Percentiles rank a stretch among this genome's conserved stretches.
Conservation (phyloP, 2,113 vertebrate genomes). For the Etheostoma spectabile region DNA sequence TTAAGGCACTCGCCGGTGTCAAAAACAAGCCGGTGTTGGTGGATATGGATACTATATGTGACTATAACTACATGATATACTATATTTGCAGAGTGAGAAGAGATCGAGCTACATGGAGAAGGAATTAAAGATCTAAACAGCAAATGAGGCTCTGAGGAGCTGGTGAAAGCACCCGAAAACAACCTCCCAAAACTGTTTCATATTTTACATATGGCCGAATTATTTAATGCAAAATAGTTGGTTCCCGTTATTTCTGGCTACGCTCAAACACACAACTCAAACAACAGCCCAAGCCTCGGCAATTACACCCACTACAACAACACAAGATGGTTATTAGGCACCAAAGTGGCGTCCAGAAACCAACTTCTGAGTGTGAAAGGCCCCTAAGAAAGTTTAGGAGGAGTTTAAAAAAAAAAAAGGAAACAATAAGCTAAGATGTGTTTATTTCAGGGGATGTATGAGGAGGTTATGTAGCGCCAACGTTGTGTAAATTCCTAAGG, state of each 20-base stretch:
- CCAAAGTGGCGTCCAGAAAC: constrained; percentile 17
- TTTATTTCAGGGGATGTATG: constrained; percentile 28
- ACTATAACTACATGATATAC: not conserved
- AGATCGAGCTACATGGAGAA: constrained; percentile 4
- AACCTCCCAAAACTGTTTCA: constrained; percentile 40
- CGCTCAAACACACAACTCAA: constrained; percentile 12
- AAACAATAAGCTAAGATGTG: not conserved
- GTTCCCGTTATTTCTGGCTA: not conserved
- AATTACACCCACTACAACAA: constrained; percentile 4
- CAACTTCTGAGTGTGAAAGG: not conserved
- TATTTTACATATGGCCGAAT: constrained; percentile 48
- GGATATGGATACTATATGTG: too few species aligned
- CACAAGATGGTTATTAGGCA: constrained; percentile 39
- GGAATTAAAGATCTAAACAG: not conserved
- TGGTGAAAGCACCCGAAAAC: not conserved
- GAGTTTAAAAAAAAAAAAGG: too few species aligned
- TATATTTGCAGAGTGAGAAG: constrained; percentile 7
- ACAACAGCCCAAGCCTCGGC: not conserved
- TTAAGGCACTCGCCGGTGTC: constrained; percentile 78
- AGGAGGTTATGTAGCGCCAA: constrained; percentile 17
- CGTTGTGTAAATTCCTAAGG: too few species aligned
- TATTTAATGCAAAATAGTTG: constrained; percentile 11
- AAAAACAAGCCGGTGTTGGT: constrained; percentile 43
- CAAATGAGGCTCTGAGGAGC: constrained; percentile 7
- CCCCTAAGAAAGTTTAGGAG: too few species aligned